phyloP scores from a whole-genome alignment of 2,888 invertebrate genomes.

The Mechanitis mazaeus region DNA sequence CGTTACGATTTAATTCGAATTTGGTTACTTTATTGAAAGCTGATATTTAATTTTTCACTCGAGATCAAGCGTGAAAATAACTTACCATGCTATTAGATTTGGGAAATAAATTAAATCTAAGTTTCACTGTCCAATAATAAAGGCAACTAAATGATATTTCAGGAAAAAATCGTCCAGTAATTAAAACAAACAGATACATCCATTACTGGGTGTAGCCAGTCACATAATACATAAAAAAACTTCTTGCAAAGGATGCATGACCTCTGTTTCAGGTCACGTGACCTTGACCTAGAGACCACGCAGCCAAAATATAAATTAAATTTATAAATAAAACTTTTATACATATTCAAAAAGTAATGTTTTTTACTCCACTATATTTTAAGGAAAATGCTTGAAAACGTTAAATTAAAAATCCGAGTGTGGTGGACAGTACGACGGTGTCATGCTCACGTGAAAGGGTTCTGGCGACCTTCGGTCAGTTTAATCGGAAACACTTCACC shows the following conservation, averaged over 20 bases:
- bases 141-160: too few relatives aligned
- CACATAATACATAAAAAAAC: too few relatives aligned
- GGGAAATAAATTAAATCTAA: not conserved
- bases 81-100: slow-evolving; percentile 10
- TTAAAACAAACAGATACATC: too few relatives aligned
- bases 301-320: not conserved
- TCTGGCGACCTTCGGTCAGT: slow-evolving; percentile 28
- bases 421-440: slow-evolving; percentile 6
- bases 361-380: not conserved
- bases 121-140: not conserved
- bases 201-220: too few relatives aligned
- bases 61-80: slow-evolving; percentile 6
- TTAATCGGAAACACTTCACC: slow-evolving; percentile 31
- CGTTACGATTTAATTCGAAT: slow-evolving; percentile 18
- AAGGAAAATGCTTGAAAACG: not conserved
- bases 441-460: slow-evolving; percentile 27
- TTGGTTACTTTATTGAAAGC: slow-evolving; percentile 15
- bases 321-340: not conserved
- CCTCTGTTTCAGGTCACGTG: slow-evolving; percentile 8
- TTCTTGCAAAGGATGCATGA: slow-evolving; percentile 2
- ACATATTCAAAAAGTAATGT: not conserved
- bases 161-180: too few relatives aligned
- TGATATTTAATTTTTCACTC: not conserved
- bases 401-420: not conserved
- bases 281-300: slow-evolving; percentile 12